phyloP scores from a whole-genome alignment of 1,140 invertebrate species.

The Atta colombica region DNA sequence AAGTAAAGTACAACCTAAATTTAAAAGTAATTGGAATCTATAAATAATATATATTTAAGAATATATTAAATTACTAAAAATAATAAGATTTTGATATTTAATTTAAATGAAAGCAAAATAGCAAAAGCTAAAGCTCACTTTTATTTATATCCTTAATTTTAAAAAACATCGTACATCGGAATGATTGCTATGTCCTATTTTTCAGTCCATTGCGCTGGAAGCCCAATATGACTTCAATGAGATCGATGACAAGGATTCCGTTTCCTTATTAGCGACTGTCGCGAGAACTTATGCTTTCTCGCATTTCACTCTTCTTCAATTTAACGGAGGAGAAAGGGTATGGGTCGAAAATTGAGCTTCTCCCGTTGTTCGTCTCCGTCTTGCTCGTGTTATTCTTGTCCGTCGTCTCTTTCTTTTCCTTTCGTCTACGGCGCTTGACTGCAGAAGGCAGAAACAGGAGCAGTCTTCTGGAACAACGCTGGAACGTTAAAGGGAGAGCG shows the following conservation, averaged over 20 bases:
- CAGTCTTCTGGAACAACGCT: constrained; percentile 72
- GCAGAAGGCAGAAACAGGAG: constrained; percentile 67
- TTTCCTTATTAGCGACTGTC: constrained; percentile 75
- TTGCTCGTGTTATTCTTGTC: constrained; percentile 17
- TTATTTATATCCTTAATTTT: not conserved
- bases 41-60: not conserved
- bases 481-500: constrained; percentile 73
- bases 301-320: constrained; percentile 71
- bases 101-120: not conserved
- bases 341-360: constrained; percentile 53
- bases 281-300: constrained; percentile 62
- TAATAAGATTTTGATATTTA: not conserved
- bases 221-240: constrained; percentile 49
- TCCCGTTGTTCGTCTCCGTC: not conserved
- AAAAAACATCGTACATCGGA: not conserved
- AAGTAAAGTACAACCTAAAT: not conserved
- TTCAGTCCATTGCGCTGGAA: constrained; percentile 59
- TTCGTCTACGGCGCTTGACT: constrained; percentile 52
- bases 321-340: constrained; percentile 71
- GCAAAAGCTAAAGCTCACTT: not conserved
- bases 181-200: constrained; percentile 46
- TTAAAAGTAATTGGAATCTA: not conserved
- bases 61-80: not conserved
- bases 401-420: constrained; percentile 14
- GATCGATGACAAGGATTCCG: constrained; percentile 54